Evolutionary conservation across 2,888 invertebrate genomes (phyloP).

Genomic region (Caenorhabditis imperialis): DNA sequence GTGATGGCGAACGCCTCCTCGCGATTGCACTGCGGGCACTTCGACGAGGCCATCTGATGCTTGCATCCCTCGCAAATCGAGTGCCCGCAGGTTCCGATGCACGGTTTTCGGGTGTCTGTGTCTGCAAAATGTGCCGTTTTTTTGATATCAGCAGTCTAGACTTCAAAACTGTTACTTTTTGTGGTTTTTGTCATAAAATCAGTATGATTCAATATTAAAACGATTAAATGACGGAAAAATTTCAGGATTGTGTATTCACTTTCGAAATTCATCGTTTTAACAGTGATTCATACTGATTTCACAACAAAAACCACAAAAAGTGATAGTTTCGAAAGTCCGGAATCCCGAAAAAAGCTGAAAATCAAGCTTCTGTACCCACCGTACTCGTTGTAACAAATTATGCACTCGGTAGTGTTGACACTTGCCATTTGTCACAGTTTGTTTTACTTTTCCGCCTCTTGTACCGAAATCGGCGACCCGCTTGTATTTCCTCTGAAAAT

Average conservation of each 20-base stretch:
- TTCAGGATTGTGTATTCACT: too few relatives aligned
- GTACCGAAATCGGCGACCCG: conserved; percentile 13
- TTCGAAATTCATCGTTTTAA: too few relatives aligned
- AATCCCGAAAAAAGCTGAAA: background rate
- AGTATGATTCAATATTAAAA: too few relatives aligned
- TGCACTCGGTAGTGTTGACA: conserved; percentile 44
- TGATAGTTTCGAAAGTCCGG: too few relatives aligned
- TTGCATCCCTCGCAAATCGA: conserved; percentile 50
- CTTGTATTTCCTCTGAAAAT: conserved; percentile 1
- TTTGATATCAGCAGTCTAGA: too few relatives aligned
- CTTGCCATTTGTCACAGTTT: too few relatives aligned
- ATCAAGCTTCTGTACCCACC: too few relatives aligned
- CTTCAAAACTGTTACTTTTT: too few relatives aligned
- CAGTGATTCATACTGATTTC: too few relatives aligned
- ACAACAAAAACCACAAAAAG: too few relatives aligned
- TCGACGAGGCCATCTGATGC: conserved; percentile 44
- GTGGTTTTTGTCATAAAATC: too few relatives aligned
- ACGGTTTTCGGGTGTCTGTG: conserved; percentile 30
- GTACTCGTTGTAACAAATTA: conserved; percentile 53
- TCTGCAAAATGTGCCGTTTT: conserved; percentile 47
- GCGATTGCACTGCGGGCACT: conserved; percentile 51
- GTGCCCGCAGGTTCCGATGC: conserved; percentile 52
- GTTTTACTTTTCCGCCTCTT: background rate
- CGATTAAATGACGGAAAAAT: too few relatives aligned
- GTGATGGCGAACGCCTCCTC: conserved; percentile 53